Evolutionary conservation across 2,888 invertebrate genomes (phyloP).

Genomic region (Flexamia atlantica): DNA sequence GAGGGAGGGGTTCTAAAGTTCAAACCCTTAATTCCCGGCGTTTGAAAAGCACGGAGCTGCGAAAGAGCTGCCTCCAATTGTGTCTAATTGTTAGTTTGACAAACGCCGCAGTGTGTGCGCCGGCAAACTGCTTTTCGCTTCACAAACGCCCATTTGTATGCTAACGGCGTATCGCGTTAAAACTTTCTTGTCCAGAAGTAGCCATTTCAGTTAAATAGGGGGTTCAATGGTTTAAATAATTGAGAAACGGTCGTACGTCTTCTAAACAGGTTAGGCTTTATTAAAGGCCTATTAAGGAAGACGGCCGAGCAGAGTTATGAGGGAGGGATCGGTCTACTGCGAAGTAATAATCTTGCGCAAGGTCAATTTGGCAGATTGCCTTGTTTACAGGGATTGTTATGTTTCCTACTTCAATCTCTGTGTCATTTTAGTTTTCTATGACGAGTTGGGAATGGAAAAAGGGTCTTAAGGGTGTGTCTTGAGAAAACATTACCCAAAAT

Average conservation of each 20-base stretch:
- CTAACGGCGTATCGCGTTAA: slow-evolving; percentile 29
- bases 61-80: slow-evolving; percentile 39
- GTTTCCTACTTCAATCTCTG: background rate
- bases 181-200: slow-evolving; percentile 44
- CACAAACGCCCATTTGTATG: slow-evolving; percentile 48
- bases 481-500: background rate
- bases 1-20: background rate
- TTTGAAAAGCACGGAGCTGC: slow-evolving; percentile 4
- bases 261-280: background rate
- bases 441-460: background rate
- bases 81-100: slow-evolving; percentile 51
- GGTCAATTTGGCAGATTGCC: no score
- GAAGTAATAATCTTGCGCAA: background rate
- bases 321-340: background rate
- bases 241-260: background rate
- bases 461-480: background rate
- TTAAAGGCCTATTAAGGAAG: slow-evolving; percentile 11
- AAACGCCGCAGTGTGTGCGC: slow-evolving; percentile 25
- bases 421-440: background rate
- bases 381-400: background rate
- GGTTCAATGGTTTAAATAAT: slow-evolving; percentile 37
- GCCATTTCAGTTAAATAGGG: slow-evolving; percentile 27
- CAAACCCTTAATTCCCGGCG: slow-evolving; percentile 1
- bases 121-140: slow-evolving; percentile 40
- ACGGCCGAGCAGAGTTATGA: background rate